These are phyloP conservation scores for Eustalomyia histrio DNA, from an alignment of 2,888 invertebrate genomes.

Conservation along the genomic window DNA sequence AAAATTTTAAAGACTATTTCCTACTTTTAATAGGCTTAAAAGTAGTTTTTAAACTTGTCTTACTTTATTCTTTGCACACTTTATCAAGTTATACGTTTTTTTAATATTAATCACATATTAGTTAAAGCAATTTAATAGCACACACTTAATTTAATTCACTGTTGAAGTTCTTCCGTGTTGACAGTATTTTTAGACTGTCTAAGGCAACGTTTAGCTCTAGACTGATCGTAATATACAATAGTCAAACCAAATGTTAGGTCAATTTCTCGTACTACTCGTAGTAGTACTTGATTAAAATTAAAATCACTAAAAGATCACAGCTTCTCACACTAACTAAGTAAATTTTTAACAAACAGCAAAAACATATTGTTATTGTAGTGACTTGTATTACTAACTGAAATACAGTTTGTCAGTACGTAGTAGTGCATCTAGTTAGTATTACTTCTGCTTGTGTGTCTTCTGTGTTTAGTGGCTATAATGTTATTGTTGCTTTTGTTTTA, in stretches of 20 bases:
- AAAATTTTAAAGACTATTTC: conserved; percentile 19
- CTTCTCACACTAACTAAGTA: conserved; percentile 45
- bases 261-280: conserved; percentile 30
- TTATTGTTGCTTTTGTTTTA: conserved; percentile 27
- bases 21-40: conserved; percentile 11
- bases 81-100: background rate
- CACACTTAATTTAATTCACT: conserved; percentile 29
- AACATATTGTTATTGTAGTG: conserved; percentile 12
- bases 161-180: conserved; percentile 44
- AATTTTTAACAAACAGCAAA: conserved; percentile 1
- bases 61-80: conserved; percentile 24
- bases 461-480: background rate
- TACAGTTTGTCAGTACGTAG: background rate
- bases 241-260: conserved; percentile 40
- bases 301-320: conserved; percentile 39
- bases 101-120: background rate
- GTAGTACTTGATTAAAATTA: conserved; percentile 23
- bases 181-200: conserved; percentile 50
- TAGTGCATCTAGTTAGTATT: conserved; percentile 25
- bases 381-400: conserved; percentile 16
- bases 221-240: conserved; percentile 44
- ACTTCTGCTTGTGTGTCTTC: conserved; percentile 27
- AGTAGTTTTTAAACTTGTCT: conserved; percentile 14
- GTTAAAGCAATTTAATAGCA: conserved; percentile 3
- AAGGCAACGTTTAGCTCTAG: conserved; percentile 61